phyloP scores from a whole-genome alignment of 1,140 invertebrate species.

The Bombyx mori region DNA sequence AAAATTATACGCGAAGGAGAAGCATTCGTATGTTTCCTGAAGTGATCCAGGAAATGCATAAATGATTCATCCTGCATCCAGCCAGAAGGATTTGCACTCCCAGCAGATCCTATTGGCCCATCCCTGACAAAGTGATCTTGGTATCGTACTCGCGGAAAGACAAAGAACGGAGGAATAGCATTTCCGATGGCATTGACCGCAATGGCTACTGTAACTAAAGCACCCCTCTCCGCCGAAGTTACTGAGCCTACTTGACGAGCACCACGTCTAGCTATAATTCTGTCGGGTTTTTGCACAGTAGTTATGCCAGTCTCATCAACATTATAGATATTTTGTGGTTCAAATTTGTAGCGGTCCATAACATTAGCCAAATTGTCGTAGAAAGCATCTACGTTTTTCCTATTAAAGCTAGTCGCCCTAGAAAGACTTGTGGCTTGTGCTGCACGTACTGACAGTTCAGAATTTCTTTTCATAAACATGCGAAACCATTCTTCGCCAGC shows the following conservation, averaged over 20 bases:
- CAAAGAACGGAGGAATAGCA: slow-evolving; percentile 30
- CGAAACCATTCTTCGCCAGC: slow-evolving; percentile 3
- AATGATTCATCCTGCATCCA: slow-evolving; percentile 56
- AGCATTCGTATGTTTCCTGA: slow-evolving; percentile 14
- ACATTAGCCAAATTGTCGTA: neutral
- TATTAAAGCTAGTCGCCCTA: slow-evolving; percentile 1
- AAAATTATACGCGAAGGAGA: slow-evolving; percentile 10
- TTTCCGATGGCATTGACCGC: slow-evolving; percentile 38
- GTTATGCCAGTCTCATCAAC: slow-evolving; percentile 52
- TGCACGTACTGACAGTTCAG: neutral
- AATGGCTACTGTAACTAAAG: slow-evolving; percentile 36
- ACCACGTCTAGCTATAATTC: slow-evolving; percentile 31
- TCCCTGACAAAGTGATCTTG: slow-evolving; percentile 59
- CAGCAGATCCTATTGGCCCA: slow-evolving; percentile 29
- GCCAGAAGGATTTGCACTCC: slow-evolving; percentile 41
- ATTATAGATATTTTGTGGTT: slow-evolving; percentile 29
- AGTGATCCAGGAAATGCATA: slow-evolving; percentile 36
- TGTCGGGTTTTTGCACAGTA: slow-evolving; percentile 46
- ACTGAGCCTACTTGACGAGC: slow-evolving; percentile 37
- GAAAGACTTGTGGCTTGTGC: neutral
- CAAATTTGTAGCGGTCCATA: neutral
- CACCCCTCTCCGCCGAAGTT: slow-evolving; percentile 40
- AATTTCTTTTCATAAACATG: neutral
- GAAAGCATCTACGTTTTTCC: neutral
- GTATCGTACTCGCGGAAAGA: slow-evolving; percentile 33